Evolutionary conservation across 2,797 vertebrate species (phyloP), one percentile per base, ranked within the genome.

Genomic region (Monodelphis domestica): DNA sequence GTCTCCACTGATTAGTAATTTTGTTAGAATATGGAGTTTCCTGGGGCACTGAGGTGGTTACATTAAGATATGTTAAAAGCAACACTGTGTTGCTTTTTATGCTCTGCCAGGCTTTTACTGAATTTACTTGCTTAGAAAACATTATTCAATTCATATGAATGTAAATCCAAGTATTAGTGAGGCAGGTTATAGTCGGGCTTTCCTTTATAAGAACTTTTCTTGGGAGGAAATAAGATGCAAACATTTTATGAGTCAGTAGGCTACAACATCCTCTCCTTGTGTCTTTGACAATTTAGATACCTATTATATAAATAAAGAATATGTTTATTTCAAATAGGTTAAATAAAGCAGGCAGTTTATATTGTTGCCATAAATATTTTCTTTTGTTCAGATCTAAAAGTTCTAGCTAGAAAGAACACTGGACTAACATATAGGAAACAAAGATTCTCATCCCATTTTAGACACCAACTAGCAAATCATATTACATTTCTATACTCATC

Each of bases 41-140:
- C 30, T 5, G 59, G n/a, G 17, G 17, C 38, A 45, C 21, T 24
- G 7, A 84, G 70, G 1, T 12, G n/a, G n/a, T n/a, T n/a, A n/a
- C n/a, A n/a, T 11, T 45, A 45, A 84, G 45, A 84, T 50, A 84
- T 84, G 14, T 45, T 9, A 78, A 17, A 38, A 38, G 38, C 5
- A 33, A 63, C 57, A 59, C 33, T 12, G 14, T 5, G 59, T 63
- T n/a, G 59, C 33, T 63, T 63, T 14, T 63, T 63, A 17, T 33
- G 10, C 0, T 33, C 30, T 30, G 38, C 9, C 38, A 93, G 88
- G 38, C 33, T 94, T n/a, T 91, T 87, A 87, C 50, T 70, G 33
- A 92, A 94, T 54, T 33, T 28, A 91, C 38, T 21, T 59, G 53
- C 55, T 91, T 53, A 53, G n/a, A n/a, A 29, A 87, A 95, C 14